Percentiles rank a stretch among this genome's conserved stretches.
Evolutionary conservation across 2,113 vertebrate genomes (phyloP).

Genomic region (Melanerpes formicivorus): DNA sequence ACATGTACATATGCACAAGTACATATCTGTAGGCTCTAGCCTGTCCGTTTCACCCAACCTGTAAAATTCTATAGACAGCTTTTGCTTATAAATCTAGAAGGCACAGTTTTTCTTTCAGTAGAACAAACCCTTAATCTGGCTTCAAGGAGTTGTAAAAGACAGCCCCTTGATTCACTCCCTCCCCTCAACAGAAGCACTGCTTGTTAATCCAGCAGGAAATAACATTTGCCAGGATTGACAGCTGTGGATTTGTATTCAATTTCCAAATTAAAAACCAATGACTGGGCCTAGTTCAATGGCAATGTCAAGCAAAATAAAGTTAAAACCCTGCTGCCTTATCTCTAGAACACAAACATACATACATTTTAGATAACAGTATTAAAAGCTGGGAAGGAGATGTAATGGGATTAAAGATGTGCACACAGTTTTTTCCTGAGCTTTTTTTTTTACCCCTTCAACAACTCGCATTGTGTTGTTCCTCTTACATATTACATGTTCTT

Average conservation of each 20-base stretch:
- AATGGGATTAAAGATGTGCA: conserved; percentile 36
- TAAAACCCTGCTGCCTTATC: conserved; percentile 35
- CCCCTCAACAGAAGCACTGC: conserved; percentile 59
- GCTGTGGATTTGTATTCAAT: conserved; percentile 77
- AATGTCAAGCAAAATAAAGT: conserved; percentile 60
- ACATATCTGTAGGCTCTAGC: neutral
- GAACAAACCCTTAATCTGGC: conserved; percentile 40
- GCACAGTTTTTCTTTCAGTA: conserved; percentile 38
- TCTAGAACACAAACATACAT: conserved; percentile 46
- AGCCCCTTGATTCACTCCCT: conserved; percentile 50
- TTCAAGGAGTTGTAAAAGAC: conserved; percentile 59
- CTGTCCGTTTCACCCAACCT: neutral
- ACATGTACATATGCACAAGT: rapidly evolving
- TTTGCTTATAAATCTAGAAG: conserved; percentile 30
- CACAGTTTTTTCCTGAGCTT: conserved; percentile 13
- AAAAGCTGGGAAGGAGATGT: conserved; percentile 12
- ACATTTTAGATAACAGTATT: conserved; percentile 26
- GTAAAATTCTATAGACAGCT: conserved; percentile 8
- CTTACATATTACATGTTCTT: neutral
- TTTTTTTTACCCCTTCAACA: neutral
- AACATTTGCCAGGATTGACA: conserved; percentile 79
- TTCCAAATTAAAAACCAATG: conserved; percentile 70
- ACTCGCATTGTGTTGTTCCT: neutral
- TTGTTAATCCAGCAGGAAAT: conserved; percentile 75
- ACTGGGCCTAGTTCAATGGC: conserved; percentile 65